phyloP scores from a whole-genome alignment of 2,797 vertebrate species.

The Pogoniulus pusillus region DNA sequence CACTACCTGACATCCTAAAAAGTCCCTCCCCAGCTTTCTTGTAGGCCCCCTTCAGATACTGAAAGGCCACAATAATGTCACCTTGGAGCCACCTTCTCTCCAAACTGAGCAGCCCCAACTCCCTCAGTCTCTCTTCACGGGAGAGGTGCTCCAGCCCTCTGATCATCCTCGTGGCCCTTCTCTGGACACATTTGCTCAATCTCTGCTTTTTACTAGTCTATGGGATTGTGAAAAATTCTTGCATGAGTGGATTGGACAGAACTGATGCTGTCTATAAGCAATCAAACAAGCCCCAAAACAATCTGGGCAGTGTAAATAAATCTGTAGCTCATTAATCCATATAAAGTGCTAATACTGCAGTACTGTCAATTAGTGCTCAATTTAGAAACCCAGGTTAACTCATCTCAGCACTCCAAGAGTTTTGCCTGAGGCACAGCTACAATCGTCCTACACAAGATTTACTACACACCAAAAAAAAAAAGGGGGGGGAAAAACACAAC shows the following conservation, averaged over 20 bases:
- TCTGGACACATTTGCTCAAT: background rate
- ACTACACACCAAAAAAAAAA: background rate
- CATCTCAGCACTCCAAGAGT: background rate
- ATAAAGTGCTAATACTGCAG: background rate
- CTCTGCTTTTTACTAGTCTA: background rate
- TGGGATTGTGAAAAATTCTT: background rate
- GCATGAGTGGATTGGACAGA: background rate
- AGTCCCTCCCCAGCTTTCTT: no score
- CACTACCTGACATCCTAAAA: no score
- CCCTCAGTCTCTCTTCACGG: no score
- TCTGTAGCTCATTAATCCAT: background rate
- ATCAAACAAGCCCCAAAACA: background rate
- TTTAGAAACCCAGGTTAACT: constrained; percentile 7
- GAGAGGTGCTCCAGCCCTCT: no score
- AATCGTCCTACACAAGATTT: background rate
- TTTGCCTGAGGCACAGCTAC: background rate
- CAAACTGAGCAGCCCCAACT: no score
- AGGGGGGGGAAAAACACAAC: background rate
- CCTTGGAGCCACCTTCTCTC: no score
- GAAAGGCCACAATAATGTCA: no score
- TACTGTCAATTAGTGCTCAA: background rate
- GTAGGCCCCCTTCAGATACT: no score
- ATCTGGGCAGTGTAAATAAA: background rate
- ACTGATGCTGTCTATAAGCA: background rate
- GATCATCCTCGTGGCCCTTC: no score